Evolutionary conservation across 2,888 invertebrate species (phyloP), one percentile per base, ranked within the genome.

Genomic region (Romanomermis culicivorax): DNA sequence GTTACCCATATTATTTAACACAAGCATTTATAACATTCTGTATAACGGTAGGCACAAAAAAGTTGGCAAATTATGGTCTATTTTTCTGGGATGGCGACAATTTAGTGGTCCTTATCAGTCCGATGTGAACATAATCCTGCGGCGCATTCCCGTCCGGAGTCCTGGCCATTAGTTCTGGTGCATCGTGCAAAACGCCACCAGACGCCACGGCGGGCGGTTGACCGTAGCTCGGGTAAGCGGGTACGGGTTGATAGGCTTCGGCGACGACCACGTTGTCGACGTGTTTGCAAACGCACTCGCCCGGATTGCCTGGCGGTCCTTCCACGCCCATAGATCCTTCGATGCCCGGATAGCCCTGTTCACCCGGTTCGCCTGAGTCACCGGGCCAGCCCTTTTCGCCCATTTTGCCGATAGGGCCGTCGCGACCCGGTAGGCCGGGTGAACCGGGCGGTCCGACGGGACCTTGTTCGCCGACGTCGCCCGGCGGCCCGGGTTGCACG

Each of bases 221-320:
- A n/a, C 36, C 36, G 17, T 36, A 36, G 36, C 27, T 29, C 50
- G 50, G 29, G 23, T 45, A 23, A 3, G 50, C 26, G 20, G 29
- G 50, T 4, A 45, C 45, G 23, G 45, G 45, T 11, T 11, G 17
- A 17, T 36, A 36, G 4, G 45, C 17, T 25, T 65, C 64, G 51
- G 66, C 64, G 42, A 67, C 60, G 25, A 67, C 62, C 42, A 67
- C 64, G 11, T 62, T 61, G 56, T 67, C 66, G 53, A 67, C 66
- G 55, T 67, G 68, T 58, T 65, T 64, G 56, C 67, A 68, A 20
- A 67, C 65, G 53, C 67, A 67, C 2, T 64, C 64, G 25, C 65
- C 65, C 1, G 65, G 64, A 43, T 51, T 45, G 23, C 60, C 62
- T 3, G 62, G 64, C 48, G 64, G 64, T 50, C 64, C 64, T 26